These are phyloP conservation scores for Heliconius erato DNA, from an alignment of 2,888 invertebrate genomes.

Conservation along the genomic window DNA sequence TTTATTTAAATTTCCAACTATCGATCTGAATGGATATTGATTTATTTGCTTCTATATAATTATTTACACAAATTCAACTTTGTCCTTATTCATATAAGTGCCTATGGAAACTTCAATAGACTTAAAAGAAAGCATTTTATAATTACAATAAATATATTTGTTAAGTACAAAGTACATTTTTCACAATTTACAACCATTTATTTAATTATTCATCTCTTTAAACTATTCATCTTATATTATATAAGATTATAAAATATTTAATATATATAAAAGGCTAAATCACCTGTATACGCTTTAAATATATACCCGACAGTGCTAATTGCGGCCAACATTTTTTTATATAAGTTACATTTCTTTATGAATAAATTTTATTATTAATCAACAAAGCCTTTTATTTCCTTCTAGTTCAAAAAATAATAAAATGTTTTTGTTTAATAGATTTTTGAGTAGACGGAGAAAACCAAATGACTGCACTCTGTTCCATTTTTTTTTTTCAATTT, in stretches of 20 bases:
- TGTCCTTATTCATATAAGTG: constrained; percentile 5
- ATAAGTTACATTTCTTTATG: constrained; percentile 47
- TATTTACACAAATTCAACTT: too few species aligned
- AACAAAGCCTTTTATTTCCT: constrained; percentile 35
- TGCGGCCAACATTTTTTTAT: constrained; percentile 50
- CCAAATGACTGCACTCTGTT: too few species aligned
- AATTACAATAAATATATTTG: background rate
- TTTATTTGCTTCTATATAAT: background rate
- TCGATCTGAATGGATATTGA: too few species aligned
- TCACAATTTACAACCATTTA: background rate
- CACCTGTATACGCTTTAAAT: constrained; percentile 36
- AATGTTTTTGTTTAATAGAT: too few species aligned
- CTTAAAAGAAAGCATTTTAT: constrained; percentile 18
- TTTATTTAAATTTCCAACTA: too few species aligned
- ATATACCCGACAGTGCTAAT: constrained; percentile 47
- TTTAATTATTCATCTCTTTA: background rate
- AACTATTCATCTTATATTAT: too few species aligned
- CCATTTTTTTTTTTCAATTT: too few species aligned
- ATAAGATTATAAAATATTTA: background rate
- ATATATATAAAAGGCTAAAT: background rate
- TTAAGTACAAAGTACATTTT: background rate
- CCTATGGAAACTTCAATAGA: constrained; percentile 6
- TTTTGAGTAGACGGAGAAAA: too few species aligned
- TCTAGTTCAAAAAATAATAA: too few species aligned
- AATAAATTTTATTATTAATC: constrained; percentile 52